Percentiles rank a stretch among this genome's conserved stretches.
phyloP scores from a whole-genome alignment of 2,113 vertebrate genomes.

The Montifringilla adamsi region DNA sequence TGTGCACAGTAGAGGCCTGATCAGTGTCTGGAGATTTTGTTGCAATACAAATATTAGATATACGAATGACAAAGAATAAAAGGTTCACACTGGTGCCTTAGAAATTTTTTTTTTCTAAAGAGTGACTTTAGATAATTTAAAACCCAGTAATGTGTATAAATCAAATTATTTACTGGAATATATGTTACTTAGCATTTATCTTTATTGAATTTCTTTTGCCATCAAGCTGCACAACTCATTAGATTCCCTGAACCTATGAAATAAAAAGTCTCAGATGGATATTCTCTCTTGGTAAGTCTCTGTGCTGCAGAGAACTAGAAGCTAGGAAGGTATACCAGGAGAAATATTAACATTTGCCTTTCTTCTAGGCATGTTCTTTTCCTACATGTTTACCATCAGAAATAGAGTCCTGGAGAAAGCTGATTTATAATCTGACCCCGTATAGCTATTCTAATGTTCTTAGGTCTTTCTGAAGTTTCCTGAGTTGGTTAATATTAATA shows the following conservation, averaged over 20 bases:
- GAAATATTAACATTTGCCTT: neutral
- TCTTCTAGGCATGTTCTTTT: neutral
- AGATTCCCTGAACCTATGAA: neutral
- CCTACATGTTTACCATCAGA: neutral
- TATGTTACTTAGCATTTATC: conserved; percentile 4
- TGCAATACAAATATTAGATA: neutral
- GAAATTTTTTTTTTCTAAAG: neutral
- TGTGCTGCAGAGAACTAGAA: neutral
- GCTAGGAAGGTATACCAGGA: neutral
- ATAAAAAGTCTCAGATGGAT: neutral
- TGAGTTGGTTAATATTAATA: neutral
- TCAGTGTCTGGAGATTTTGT: neutral
- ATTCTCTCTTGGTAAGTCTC: neutral
- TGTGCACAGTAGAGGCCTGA: neutral
- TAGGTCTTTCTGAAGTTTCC: neutral
- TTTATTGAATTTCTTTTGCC: conserved; percentile 28
- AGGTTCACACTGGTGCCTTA: neutral
- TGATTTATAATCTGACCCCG: neutral
- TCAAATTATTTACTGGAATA: conserved; percentile 41
- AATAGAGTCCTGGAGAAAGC: neutral
- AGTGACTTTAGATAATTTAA: neutral
- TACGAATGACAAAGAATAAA: neutral
- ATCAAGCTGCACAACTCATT: neutral
- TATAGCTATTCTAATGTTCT: neutral
- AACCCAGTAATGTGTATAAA: neutral